Evolutionary conservation across 2,113 vertebrate species (phyloP).

Genomic region (Callospermophilus lateralis): DNA sequence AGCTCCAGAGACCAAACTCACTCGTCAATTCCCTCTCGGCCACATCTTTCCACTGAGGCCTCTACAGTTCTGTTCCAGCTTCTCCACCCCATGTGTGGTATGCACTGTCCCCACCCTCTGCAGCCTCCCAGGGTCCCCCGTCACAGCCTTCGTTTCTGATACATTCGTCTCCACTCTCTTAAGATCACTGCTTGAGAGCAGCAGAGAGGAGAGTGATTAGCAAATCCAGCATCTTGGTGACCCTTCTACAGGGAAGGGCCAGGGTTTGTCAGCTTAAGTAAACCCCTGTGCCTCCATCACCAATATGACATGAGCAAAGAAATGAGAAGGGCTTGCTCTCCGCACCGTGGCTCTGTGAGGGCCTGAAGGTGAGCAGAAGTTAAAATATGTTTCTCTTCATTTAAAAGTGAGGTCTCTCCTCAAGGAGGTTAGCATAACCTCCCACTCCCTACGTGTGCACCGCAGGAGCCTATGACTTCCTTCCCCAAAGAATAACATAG

Average conservation of each 20-base stretch:
- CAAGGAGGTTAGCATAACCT: background rate
- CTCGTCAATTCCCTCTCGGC: background rate
- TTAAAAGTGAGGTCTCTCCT: background rate
- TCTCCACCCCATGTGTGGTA: background rate
- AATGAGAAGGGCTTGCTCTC: background rate
- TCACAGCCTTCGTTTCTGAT: background rate
- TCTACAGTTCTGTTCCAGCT: background rate
- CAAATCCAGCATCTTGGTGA: constrained; percentile 56
- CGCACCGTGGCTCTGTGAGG: background rate
- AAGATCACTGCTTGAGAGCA: constrained; percentile 39
- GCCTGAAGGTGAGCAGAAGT: background rate
- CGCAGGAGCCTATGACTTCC: background rate
- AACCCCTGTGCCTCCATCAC: constrained; percentile 4
- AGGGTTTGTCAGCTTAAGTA: constrained; percentile 51
- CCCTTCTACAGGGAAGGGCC: background rate
- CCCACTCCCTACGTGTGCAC: background rate
- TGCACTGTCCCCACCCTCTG: background rate
- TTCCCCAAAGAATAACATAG: background rate
- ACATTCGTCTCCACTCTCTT: constrained; percentile 35
- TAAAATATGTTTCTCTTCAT: background rate
- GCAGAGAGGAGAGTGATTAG: constrained; percentile 36
- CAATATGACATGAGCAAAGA: background rate
- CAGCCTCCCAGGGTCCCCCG: background rate
- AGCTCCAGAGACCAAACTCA: background rate
- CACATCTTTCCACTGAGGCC: background rate